These are phyloP conservation scores for Lasius platythorax DNA, from an alignment of 2,888 invertebrate species.

Conservation along the genomic window DNA sequence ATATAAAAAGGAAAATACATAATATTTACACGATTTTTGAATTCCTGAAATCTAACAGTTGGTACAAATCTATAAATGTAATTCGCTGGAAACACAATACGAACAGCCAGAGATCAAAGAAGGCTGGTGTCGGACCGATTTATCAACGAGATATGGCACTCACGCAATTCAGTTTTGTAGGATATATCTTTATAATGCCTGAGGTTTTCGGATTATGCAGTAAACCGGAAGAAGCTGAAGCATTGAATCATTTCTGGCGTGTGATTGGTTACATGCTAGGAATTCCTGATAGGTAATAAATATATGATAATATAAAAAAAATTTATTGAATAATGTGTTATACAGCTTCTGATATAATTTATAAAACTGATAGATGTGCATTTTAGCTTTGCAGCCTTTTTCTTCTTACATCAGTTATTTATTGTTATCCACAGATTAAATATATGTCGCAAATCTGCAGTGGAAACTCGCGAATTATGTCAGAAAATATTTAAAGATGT, in stretches of 20 bases:
- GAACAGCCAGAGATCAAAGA: slow-evolving; percentile 86
- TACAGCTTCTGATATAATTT: not conserved
- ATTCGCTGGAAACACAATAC: slow-evolving; percentile 89
- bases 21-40: not conserved
- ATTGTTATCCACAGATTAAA: slow-evolving; percentile 87
- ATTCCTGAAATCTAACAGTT: slow-evolving; percentile 83
- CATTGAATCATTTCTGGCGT: slow-evolving; percentile 93
- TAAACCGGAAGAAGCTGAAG: slow-evolving; percentile 88
- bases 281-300: slow-evolving; percentile 90
- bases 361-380: not conserved
- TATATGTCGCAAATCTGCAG: slow-evolving; percentile 88
- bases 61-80: slow-evolving; percentile 89
- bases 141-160: slow-evolving; percentile 93
- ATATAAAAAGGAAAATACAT: too few relatives aligned
- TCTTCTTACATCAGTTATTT: not conserved
- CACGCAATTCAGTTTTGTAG: slow-evolving; percentile 95
- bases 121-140: slow-evolving; percentile 87
- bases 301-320: not conserved
- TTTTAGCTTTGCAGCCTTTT: not conserved
- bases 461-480: slow-evolving; percentile 89
- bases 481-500: slow-evolving; percentile 86
- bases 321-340: not conserved
- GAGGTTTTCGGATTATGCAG: slow-evolving; percentile 88
- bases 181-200: slow-evolving; percentile 89
- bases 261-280: slow-evolving; percentile 93